Evolutionary conservation across 2,113 vertebrate species (phyloP).

Genomic region (Podilymbus podiceps): DNA sequence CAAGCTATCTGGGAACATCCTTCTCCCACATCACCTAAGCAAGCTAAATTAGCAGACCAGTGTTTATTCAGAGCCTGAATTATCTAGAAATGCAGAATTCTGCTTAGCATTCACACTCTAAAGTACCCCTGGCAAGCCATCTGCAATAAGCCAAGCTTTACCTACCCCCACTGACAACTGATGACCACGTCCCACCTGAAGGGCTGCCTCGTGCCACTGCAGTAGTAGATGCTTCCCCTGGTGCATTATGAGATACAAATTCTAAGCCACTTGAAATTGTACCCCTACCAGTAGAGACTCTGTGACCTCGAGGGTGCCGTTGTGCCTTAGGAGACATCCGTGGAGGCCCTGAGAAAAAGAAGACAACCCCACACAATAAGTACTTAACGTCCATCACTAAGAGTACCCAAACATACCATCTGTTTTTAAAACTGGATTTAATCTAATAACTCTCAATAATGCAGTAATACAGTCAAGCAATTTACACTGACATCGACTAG

Average conservation of each 20-base stretch:
- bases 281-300: slow-evolving; percentile 88
- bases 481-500: not conserved
- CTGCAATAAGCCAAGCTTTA: slow-evolving; percentile 49
- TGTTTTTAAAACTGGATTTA: not conserved
- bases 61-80: not conserved
- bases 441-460: not conserved
- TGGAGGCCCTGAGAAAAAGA: slow-evolving; percentile 86
- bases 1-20: not conserved
- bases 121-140: slow-evolving; percentile 42
- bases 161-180: slow-evolving; percentile 96
- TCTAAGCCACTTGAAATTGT: slow-evolving; percentile 87
- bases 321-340: slow-evolving; percentile 99
- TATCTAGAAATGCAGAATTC: not conserved
- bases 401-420: not conserved
- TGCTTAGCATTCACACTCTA: slow-evolving; percentile 20
- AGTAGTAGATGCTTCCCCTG: slow-evolving; percentile 83
- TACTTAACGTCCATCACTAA: not conserved
- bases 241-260: slow-evolving; percentile 87
- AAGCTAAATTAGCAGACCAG: not conserved
- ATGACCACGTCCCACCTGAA: slow-evolving; percentile 96
- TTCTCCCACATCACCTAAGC: not conserved
- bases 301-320: slow-evolving; percentile 91
- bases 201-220: slow-evolving; percentile 87
- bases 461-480: not conserved
- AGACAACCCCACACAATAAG: slow-evolving; percentile 61